A percentile compares a stretch with the other conserved stretches of the same genome.
Evolutionary conservation across 2,888 invertebrate species (phyloP).

Genomic region (Eubasilissa splendida): DNA sequence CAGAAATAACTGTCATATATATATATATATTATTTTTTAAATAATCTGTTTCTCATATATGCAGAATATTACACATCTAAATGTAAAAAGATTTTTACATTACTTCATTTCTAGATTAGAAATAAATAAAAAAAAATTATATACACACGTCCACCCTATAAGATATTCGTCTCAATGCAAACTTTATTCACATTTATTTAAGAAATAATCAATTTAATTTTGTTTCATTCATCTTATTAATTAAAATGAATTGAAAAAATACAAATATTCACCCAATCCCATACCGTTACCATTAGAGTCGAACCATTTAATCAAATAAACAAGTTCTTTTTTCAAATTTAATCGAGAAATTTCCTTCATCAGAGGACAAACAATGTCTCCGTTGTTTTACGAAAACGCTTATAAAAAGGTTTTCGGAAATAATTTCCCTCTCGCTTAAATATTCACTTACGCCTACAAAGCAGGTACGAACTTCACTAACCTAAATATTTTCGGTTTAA

Average conservation of each 20-base stretch:
- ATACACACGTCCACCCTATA: no score
- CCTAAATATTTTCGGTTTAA: background rate
- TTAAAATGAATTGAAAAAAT: background rate
- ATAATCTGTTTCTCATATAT: no score
- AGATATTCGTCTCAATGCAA: no score
- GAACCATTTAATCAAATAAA: background rate
- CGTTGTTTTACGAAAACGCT: conserved; percentile 3
- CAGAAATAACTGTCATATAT: no score
- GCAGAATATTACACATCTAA: no score
- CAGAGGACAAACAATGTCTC: conserved; percentile 28
- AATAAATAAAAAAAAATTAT: no score
- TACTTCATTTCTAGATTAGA: no score
- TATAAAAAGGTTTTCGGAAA: conserved; percentile 39
- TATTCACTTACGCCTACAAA: conserved; percentile 26
- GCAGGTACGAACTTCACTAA: conserved; percentile 8
- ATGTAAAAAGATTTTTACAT: no score
- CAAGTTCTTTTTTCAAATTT: conserved; percentile 18
- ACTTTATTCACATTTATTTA: no score
- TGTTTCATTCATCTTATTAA: no score
- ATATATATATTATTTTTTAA: no score
- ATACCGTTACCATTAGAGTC: background rate
- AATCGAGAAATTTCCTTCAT: conserved; percentile 20
- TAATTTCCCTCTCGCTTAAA: conserved; percentile 42
- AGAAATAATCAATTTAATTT: no score
- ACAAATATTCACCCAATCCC: conserved; percentile 2